Base-by-base conservation (phyloP, 2,113 vertebrate genomes). In the Neogobius melanostomus region DNA sequence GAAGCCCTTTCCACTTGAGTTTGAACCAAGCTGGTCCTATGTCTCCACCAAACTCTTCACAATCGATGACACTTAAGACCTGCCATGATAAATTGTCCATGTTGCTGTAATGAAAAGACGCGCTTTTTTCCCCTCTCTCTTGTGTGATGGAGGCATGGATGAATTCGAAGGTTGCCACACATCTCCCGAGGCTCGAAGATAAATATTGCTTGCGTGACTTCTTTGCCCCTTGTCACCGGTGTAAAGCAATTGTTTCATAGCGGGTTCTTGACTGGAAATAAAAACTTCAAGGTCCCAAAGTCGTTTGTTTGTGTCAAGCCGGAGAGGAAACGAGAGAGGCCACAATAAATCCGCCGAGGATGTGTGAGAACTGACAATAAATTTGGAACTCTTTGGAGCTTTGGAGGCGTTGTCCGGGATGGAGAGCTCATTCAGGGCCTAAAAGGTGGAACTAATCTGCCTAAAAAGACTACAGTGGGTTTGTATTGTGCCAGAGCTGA, bases 281-380 rank as follows among this genome's bases (percentile, higher is more conserved):
- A 90, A 90, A 92, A 90, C 91, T 92, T 88, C 92, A 93, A 92
- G 92, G 90, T 89, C 91, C 90, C 85, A 66, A 80, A 90, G 89
- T 90, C 86, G 88, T 93, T 91, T 91, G 90, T 92, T 88, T 76
- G 74, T 86, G 90, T 91, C 89, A 88, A 81, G 92, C 89, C 69
- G 45, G 66, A 78, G 78, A 71, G 88, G 86, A 85, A 89, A 88
- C 71, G 61, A 83, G 90, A 92, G 79, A 72, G 83, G 86, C 79
- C 82, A 88, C 85, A 87, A 90, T 91, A 92, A 92, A 93, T 93
- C 88, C 86, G 85, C 85, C 64, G 84, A 52, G 84, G 87, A 88
- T 88, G 83, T 88, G 83, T 87, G 82, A 90, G 83, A 90, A 87
- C 81, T 88, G 84, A 91, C 90, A 92, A 90, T 86, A 79, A 88